Evolutionary conservation across 2,113 vertebrate genomes (phyloP).

Genomic region (Strix aluco): DNA sequence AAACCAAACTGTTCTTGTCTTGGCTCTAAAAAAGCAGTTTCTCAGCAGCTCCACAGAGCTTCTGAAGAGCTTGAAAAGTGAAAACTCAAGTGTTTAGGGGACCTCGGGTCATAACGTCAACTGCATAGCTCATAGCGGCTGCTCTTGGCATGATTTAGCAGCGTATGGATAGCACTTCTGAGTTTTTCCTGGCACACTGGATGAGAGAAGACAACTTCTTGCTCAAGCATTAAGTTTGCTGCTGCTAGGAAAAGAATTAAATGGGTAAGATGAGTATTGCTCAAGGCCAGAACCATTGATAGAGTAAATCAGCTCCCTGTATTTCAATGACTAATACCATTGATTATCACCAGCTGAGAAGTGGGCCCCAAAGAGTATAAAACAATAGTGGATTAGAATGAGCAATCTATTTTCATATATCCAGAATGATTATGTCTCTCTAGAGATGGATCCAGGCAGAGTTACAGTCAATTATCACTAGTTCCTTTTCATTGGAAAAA

Average conservation of each 20-base stretch:
- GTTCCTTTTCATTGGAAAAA: slow-evolving; percentile 25
- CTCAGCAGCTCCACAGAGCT: not conserved
- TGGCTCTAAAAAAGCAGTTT: not conserved
- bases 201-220: not conserved
- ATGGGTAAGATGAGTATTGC: not conserved
- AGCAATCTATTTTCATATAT: slow-evolving; percentile 65
- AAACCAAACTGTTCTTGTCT: not conserved
- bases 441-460: slow-evolving; percentile 20
- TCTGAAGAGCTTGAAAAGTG: not conserved
- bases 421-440: slow-evolving; percentile 54
- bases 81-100: not conserved
- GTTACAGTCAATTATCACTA: slow-evolving; percentile 40
- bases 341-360: slow-evolving; percentile 35
- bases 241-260: not conserved
- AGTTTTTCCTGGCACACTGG: not conserved
- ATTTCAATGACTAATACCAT: slow-evolving; percentile 8
- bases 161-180: not conserved
- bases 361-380: slow-evolving; percentile 20
- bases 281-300: not conserved
- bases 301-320: slow-evolving; percentile 2
- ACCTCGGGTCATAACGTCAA: not conserved
- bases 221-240: not conserved
- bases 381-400: slow-evolving; percentile 47
- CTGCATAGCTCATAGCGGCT: not conserved
- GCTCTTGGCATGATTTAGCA: not conserved